Evolutionary conservation across 2,888 invertebrate species (phyloP).

Genomic region (Macaria liturata): DNA sequence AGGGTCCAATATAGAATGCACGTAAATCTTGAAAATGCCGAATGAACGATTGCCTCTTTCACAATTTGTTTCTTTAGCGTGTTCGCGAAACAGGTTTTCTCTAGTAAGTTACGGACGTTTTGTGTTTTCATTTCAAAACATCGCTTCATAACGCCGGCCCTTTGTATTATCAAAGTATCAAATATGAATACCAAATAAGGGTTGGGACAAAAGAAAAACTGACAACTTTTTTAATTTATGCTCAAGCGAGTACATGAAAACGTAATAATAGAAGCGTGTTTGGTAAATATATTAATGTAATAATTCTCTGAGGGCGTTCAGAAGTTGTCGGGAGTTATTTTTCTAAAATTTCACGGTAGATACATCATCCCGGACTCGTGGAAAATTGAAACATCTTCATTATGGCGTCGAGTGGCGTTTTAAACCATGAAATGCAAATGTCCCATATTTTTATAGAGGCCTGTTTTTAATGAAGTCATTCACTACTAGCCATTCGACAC

Average conservation of each 20-base stretch:
- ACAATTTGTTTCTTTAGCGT: conserved; percentile 82
- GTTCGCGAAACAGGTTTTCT: conserved; percentile 78
- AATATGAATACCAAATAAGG: conserved; percentile 84
- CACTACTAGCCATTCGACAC: not conserved
- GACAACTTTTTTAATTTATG: conserved; percentile 81
- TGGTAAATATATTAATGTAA: conserved; percentile 82
- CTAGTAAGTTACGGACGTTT: conserved; percentile 62
- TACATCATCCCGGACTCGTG: conserved; percentile 68
- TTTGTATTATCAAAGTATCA: conserved; percentile 81
- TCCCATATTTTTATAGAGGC: conserved; percentile 26
- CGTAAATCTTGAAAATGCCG: conserved; percentile 55
- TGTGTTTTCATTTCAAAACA: conserved; percentile 68
- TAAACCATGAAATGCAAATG: conserved; percentile 36
- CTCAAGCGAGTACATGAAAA: conserved; percentile 81
- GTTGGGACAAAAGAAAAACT: conserved; percentile 81
- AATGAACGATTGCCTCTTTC: conserved; percentile 80
- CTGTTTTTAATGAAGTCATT: conserved; percentile 42
- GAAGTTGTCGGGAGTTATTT: conserved; percentile 63
- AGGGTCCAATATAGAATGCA: conserved; percentile 63
- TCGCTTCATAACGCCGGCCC: conserved; percentile 71
- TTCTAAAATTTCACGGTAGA: conserved; percentile 80
- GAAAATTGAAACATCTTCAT: conserved; percentile 76
- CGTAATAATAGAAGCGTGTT: conserved; percentile 81
- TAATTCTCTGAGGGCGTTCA: conserved; percentile 73
- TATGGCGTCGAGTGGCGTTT: conserved; percentile 48